These are phyloP conservation scores for Promerops cafer DNA, from an alignment of 2,113 vertebrate species.

Conservation along the genomic window DNA sequence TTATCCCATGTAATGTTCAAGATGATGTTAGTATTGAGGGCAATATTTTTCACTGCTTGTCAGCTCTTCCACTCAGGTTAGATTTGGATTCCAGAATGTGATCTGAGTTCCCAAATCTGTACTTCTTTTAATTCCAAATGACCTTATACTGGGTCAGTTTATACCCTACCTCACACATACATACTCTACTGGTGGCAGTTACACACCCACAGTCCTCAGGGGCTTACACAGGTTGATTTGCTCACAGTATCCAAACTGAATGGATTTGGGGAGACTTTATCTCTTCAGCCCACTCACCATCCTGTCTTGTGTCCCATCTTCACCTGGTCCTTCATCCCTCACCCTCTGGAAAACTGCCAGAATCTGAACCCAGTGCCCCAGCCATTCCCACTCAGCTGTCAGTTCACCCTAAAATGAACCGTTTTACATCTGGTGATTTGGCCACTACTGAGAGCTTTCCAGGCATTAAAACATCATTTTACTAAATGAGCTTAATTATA, in stretches of 20 bases:
- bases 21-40: background rate
- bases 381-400: background rate
- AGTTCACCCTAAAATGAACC: background rate
- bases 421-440: background rate
- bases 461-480: background rate
- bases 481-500: background rate
- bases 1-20: background rate
- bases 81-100: background rate
- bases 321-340: background rate
- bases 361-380: background rate
- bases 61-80: background rate
- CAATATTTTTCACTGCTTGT: background rate
- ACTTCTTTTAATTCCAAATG: background rate
- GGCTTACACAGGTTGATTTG: background rate
- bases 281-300: background rate
- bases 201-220: background rate
- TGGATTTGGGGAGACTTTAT: background rate
- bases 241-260: background rate
- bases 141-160: background rate
- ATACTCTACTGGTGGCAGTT: background rate
- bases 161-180: background rate
- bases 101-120: background rate
- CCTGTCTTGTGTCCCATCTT: background rate
- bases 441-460: background rate
- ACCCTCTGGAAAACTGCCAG: background rate